Base-by-base conservation (phyloP, 1,140 invertebrate genomes). In the Melipona quadrifasciata region DNA sequence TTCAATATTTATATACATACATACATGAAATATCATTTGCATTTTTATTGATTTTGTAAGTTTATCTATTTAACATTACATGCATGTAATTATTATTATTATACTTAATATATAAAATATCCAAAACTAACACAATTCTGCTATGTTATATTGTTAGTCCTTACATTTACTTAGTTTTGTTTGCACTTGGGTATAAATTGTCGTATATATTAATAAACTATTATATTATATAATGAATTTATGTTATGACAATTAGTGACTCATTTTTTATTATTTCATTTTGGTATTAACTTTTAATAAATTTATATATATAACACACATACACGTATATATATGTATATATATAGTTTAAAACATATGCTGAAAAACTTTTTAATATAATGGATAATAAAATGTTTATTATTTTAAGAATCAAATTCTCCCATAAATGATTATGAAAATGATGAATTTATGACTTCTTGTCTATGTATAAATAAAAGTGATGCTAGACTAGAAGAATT, bases 401-500 rank as follows among this genome's bases (percentile, higher is more conserved):
- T 86, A 75, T 84, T 91, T 93, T 39, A 90, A 89, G 91, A 93
- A 83, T 76, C 71, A 55, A 90, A 88, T 84, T 84, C 47, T 61
- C 64, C 85, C 17, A 89, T 83, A 61, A 47, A 53, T 24, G 74
- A 83, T 61, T 86, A 68, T 64, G 80, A 86, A 16, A 86, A 71
- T 24, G 87, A 91, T 24, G 84, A 93, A 78, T 90, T 93, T 65
- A 90, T 95, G 34, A 95, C 94, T 78, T 96, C 96, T 6, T 91
- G 93, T 76, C 91, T 95, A 24, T 96, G 96, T 85, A 84, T 82
- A 53, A 96, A 96, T 90, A 94, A 94, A 47, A 92, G 87, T 87
- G 82, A 91, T 86, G 95, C 95, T 58, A 95, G 92, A 91, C 92
- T 96, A 68, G 95, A 94, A 55, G 95, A 96, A 87, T 93, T 96